Evolutionary conservation across 1,140 invertebrate species (phyloP).

Genomic region (Drosophila subobscura): DNA sequence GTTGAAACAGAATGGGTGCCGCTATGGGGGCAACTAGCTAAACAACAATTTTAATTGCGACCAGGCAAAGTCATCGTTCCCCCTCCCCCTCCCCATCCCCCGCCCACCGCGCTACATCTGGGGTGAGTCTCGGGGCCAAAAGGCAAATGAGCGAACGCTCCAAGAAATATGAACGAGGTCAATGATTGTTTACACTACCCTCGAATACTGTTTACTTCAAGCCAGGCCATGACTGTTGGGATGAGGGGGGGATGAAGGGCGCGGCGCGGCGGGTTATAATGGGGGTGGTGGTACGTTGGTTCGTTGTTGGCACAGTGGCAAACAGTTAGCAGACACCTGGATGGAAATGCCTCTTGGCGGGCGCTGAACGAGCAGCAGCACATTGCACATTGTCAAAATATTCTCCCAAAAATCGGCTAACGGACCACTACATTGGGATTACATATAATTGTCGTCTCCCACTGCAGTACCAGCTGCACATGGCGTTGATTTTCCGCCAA

Average conservation of each 20-base stretch:
- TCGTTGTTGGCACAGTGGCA: conserved; percentile 12
- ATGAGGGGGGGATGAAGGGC: background rate
- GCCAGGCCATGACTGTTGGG: background rate
- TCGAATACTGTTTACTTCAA: conserved; percentile 76
- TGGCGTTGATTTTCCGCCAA: too few relatives aligned
- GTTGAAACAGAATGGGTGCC: background rate
- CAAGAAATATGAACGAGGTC: conserved; percentile 80
- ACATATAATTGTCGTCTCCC: too few relatives aligned
- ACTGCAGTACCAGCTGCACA: too few relatives aligned
- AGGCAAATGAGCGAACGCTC: conserved; percentile 71
- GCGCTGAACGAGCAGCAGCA: too few relatives aligned
- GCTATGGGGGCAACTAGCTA: conserved; percentile 41
- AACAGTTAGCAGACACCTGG: conserved; percentile 13
- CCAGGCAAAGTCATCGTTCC: conserved; percentile 36
- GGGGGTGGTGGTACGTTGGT: background rate
- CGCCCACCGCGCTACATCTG: conserved; percentile 26
- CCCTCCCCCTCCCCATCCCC: too few relatives aligned
- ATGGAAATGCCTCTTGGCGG: conserved; percentile 6
- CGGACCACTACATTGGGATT: too few relatives aligned
- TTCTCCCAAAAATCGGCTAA: too few relatives aligned
- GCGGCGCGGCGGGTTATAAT: background rate
- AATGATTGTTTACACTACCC: conserved; percentile 83
- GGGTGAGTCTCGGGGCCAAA: conserved; percentile 52
- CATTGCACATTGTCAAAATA: too few relatives aligned
- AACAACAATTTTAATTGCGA: conserved; percentile 75